These are phyloP conservation scores for Enoplosus armatus DNA, from an alignment of 2,797 vertebrate genomes.

Conservation along the genomic window DNA sequence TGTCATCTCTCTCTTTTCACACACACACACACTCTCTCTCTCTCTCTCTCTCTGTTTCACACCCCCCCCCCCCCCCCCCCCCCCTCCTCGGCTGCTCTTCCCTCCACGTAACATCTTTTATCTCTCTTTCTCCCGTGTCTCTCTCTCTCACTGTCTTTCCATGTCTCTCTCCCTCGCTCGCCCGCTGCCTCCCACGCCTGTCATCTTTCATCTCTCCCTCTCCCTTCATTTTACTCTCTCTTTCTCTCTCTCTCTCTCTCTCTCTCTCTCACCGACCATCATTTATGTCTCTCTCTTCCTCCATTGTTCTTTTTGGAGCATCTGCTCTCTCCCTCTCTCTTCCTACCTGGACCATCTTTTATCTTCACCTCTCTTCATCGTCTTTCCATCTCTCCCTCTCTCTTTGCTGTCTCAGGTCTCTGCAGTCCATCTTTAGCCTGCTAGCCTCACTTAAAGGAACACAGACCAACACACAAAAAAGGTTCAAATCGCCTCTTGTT, in stretches of 20 bases:
- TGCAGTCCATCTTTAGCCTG: slow-evolving; percentile 64
- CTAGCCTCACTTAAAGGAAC: slow-evolving; percentile 50
- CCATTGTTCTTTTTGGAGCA: slow-evolving; percentile 75
- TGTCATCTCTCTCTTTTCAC: slow-evolving; percentile 65
- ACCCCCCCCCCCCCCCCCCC: slow-evolving; percentile 33
- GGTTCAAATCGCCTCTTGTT: background rate
- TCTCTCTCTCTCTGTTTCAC: slow-evolving; percentile 61
- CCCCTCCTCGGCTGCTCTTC: slow-evolving; percentile 55
- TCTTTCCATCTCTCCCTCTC: slow-evolving; percentile 24
- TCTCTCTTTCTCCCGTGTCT: slow-evolving; percentile 44
- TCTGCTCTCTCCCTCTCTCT: slow-evolving; percentile 67
- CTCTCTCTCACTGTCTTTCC: slow-evolving; percentile 25
- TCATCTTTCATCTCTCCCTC: slow-evolving; percentile 77
- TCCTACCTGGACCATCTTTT: slow-evolving; percentile 62
- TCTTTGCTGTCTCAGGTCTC: slow-evolving; percentile 45
- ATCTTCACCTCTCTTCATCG: slow-evolving; percentile 52
- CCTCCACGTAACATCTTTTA: slow-evolving; percentile 69
- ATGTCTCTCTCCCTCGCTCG: slow-evolving; percentile 46
- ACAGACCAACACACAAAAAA: slow-evolving; percentile 26
- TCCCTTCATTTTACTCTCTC: slow-evolving; percentile 68
- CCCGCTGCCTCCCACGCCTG: slow-evolving; percentile 71
- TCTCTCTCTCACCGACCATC: slow-evolving; percentile 67
- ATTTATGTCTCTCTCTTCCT: slow-evolving; percentile 70
- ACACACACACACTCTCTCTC: slow-evolving; percentile 4
- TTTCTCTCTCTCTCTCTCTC: slow-evolving; percentile 67